Evolutionary conservation across 1,140 invertebrate species (phyloP).

Genomic region (Pseudobourletiella spinata): DNA sequence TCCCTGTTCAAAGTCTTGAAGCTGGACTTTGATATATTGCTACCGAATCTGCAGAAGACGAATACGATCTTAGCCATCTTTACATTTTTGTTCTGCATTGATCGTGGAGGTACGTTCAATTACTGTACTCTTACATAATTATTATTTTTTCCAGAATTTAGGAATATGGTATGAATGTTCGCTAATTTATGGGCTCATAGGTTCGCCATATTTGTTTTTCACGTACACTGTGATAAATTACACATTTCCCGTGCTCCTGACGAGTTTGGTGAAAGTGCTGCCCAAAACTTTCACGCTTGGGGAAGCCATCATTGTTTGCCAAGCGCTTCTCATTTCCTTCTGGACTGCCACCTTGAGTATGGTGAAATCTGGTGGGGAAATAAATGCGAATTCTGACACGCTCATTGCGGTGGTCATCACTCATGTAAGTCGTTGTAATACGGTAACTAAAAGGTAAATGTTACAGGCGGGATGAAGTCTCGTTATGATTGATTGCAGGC

Average conservation of each 20-base stretch:
- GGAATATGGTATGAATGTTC: neutral
- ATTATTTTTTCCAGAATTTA: neutral
- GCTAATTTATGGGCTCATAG: neutral
- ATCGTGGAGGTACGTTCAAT: neutral
- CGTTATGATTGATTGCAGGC: neutral
- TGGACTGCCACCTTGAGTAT: neutral
- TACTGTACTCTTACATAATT: neutral
- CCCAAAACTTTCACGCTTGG: conserved; percentile 1
- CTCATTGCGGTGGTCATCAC: neutral
- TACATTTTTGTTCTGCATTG: neutral
- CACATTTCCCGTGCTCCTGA: neutral
- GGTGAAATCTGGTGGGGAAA: neutral
- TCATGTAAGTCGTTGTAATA: conserved; percentile 2
- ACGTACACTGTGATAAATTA: neutral
- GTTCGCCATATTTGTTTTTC: neutral
- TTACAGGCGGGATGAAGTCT: too few species aligned
- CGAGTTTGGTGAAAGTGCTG: neutral
- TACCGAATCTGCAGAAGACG: neutral
- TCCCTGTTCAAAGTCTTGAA: neutral
- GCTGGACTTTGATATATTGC: neutral
- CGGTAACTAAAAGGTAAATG: neutral
- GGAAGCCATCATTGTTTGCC: neutral
- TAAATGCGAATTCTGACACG: neutral
- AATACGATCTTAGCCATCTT: neutral
- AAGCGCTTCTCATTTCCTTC: neutral